A percentile compares a stretch with the other conserved stretches of the same genome.
Evolutionary conservation across 2,113 vertebrate species (phyloP).

Genomic region (Hydrolagus affinis): DNA sequence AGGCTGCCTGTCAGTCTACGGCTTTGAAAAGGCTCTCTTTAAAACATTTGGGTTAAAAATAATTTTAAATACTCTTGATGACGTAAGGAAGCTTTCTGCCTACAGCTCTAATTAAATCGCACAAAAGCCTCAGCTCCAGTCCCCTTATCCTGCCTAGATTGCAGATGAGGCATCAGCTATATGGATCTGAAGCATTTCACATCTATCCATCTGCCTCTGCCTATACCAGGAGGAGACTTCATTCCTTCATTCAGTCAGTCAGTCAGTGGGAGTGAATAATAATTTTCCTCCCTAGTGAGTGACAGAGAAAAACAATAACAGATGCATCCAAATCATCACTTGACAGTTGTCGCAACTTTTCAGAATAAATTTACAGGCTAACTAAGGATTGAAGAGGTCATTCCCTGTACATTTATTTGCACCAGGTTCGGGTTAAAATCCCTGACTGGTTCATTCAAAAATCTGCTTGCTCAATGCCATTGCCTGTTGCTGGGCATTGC

Average conservation of each 20-base stretch:
- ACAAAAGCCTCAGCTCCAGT: background rate
- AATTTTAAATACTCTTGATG: background rate
- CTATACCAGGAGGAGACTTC: background rate
- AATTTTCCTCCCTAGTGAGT: background rate
- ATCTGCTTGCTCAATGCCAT: background rate
- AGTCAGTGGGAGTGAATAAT: background rate
- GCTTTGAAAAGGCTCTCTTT: background rate
- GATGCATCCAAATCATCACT: no score
- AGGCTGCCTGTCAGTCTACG: no score
- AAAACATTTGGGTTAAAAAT: background rate
- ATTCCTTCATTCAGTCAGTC: background rate
- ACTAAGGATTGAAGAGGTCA: background rate
- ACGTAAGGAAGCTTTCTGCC: background rate
- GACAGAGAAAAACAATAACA: background rate
- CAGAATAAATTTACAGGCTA: slow-evolving; percentile 1
- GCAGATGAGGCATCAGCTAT: background rate
- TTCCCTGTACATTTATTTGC: background rate
- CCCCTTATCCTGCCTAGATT: background rate
- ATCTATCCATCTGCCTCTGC: background rate
- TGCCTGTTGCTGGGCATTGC: background rate
- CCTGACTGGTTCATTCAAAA: background rate
- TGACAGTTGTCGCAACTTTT: background rate
- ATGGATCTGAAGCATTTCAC: background rate
- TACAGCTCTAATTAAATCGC: background rate
- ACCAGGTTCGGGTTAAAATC: background rate